A percentile compares a stretch with the other conserved stretches of the same genome.
These are phyloP conservation scores for Amblyopsis rosae DNA, from an alignment of 2,113 vertebrate species.

Conservation along the genomic window DNA sequence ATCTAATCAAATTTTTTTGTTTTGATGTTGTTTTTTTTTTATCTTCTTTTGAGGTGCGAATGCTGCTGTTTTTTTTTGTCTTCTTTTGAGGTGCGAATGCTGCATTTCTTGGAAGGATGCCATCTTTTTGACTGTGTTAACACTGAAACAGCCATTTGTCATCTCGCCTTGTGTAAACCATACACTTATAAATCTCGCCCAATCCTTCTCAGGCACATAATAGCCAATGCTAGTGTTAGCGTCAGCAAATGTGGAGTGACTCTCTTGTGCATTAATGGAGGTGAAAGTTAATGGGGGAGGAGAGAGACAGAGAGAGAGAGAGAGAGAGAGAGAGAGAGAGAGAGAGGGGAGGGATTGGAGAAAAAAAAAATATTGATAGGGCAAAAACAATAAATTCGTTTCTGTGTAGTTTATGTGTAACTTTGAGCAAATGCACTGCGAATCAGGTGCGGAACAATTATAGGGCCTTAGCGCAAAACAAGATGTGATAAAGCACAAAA, in stretches of 20 bases:
- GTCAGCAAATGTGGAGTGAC: neutral
- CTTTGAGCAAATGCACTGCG: neutral
- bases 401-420: neutral
- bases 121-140: conserved; percentile 22
- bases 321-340: conserved; percentile 1
- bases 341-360: neutral
- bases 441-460: neutral
- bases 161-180: conserved; percentile 30
- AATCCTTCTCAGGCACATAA: conserved; percentile 27
- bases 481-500: neutral
- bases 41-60: neutral
- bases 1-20: neutral
- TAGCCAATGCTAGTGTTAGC: conserved; percentile 21
- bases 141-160: conserved; percentile 23
- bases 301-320: neutral
- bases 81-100: neutral
- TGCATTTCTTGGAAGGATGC: conserved; percentile 1
- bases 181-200: conserved; percentile 22
- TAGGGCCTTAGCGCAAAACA: neutral
- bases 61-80: neutral
- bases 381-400: neutral
- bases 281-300: neutral
- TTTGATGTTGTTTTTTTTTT: neutral
- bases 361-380: neutral
- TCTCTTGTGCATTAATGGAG: neutral